A percentile compares a stretch with the other conserved stretches of the same genome.
Conservation (phyloP, 2,888 invertebrate genomes). For the Philaethria dido region DNA sequence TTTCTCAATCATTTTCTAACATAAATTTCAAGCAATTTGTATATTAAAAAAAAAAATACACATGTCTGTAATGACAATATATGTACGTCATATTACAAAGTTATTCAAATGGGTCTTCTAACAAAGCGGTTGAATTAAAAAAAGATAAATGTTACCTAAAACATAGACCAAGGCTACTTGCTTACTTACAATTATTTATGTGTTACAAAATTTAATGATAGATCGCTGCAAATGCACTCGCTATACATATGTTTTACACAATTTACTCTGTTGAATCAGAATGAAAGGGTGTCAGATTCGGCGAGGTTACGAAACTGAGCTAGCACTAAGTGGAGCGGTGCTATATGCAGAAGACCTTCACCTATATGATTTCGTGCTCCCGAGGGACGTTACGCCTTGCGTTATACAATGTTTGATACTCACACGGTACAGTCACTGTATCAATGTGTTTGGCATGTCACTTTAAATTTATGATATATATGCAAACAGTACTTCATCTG, state of each 20-base stretch:
- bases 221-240: slow-evolving; percentile 2
- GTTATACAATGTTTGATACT: slow-evolving; percentile 36
- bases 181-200: background rate
- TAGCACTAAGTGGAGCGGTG: slow-evolving; percentile 64
- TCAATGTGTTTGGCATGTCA: background rate
- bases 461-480: background rate
- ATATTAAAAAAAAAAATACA: background rate
- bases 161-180: background rate
- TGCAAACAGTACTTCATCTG: background rate
- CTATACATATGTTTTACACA: slow-evolving; percentile 13
- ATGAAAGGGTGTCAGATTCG: slow-evolving; percentile 28
- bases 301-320: slow-evolving; percentile 63
- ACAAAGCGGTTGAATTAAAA: background rate
- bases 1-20: background rate
- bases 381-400: slow-evolving; percentile 51
- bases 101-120: background rate
- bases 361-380: slow-evolving; percentile 68
- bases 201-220: slow-evolving; percentile 23
- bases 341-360: slow-evolving; percentile 81
- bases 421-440: slow-evolving; percentile 23
- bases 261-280: slow-evolving; percentile 26
- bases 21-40: slow-evolving; percentile 3
- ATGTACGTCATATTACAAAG: background rate
- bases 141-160: background rate
- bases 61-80: background rate